Percentiles rank a stretch among this genome's conserved stretches.
These are phyloP conservation scores for Tubulanus polymorphus DNA, from an alignment of 2,888 invertebrate genomes.

Conservation along the genomic window DNA sequence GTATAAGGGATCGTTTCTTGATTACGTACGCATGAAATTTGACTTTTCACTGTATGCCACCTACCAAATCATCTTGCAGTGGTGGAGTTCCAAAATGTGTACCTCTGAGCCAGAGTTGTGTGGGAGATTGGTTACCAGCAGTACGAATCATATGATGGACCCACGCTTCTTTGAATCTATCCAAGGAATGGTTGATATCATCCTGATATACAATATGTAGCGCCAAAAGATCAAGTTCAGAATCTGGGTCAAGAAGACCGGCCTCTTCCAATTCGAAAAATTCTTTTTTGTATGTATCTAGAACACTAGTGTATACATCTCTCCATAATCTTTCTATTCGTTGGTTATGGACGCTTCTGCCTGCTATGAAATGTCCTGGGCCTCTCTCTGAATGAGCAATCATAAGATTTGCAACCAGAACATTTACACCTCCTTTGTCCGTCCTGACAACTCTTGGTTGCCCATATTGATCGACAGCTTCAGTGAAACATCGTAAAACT, in stretches of 20 bases:
- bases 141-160: no score
- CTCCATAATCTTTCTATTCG: conserved; percentile 22
- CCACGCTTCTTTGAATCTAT: no score
- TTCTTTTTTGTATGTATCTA: conserved; percentile 5
- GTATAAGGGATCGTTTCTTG: no score
- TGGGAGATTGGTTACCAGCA: no score
- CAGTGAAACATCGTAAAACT: conserved; percentile 12
- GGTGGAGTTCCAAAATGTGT: no score
- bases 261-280: conserved; percentile 16
- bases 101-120: no score
- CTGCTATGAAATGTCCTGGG: conserved; percentile 19
- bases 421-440: conserved; percentile 23
- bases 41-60: no score
- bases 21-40: no score
- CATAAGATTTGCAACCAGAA: conserved; percentile 16
- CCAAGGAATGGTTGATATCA: no score
- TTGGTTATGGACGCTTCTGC: conserved; percentile 22
- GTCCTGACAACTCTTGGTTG: conserved; percentile 19
- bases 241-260: conserved; percentile 6
- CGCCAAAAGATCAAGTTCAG: conserved; percentile 10
- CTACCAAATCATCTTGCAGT: no score
- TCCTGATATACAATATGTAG: conserved; percentile 13
- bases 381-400: conserved; percentile 12
- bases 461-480: conserved; percentile 15
- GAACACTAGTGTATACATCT: conserved; percentile 16